These are phyloP conservation scores for Odobenus rosmarus DNA, from an alignment of 2,113 vertebrate species.

Conservation along the genomic window DNA sequence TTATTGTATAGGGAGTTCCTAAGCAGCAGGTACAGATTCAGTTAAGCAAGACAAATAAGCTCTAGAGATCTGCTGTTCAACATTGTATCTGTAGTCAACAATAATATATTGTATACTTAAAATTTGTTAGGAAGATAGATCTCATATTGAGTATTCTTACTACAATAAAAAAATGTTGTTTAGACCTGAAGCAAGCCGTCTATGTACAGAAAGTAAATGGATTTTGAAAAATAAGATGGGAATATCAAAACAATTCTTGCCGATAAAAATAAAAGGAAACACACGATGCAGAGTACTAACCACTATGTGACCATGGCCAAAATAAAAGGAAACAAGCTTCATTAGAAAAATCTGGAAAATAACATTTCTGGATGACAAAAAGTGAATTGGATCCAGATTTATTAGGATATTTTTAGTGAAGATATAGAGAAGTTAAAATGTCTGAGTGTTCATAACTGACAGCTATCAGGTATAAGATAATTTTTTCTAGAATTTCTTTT, in stretches of 20 bases:
- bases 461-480: background rate
- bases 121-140: background rate
- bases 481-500: constrained; percentile 34
- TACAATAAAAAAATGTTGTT: background rate
- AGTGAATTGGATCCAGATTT: background rate
- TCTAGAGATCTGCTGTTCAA: background rate
- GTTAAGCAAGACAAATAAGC: background rate
- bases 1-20: background rate
- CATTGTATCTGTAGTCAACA: background rate
- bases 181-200: background rate
- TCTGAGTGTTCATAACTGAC: background rate
- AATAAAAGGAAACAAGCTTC: background rate
- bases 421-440: constrained; percentile 1
- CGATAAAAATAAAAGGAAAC: constrained; percentile 26
- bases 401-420: background rate
- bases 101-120: background rate
- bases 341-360: constrained; percentile 36
- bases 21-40: background rate
- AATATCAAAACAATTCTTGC: constrained; percentile 66
- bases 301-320: background rate
- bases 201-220: background rate
- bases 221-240: background rate
- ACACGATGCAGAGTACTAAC: too few relatives aligned
- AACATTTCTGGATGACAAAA: background rate
- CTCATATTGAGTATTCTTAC: background rate